Evolutionary conservation across 2,113 vertebrate species (phyloP), one percentile per base, ranked within the genome.

Genomic region (Dinomys branickii): DNA sequence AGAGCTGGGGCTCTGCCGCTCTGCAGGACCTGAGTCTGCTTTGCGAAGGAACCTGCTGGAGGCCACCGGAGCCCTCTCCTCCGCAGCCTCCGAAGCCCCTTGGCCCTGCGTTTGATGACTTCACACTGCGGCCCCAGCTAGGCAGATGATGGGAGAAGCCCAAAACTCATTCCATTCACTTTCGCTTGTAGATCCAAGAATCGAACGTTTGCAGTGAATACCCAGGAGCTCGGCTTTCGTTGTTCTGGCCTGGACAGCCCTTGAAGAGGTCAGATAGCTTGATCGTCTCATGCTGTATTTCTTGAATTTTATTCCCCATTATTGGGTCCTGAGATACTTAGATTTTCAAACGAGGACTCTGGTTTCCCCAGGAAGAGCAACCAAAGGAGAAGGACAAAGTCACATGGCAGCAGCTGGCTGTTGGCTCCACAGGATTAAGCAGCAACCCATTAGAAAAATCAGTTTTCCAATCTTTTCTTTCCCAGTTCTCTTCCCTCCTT

Each of bases 401-500:
- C 54, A 0, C 78, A 44, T 84, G 20, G n/a, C 47, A 35, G 52
- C 82, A 92, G n/a, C 59, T 26, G 7, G 13, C 52, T 89, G 47
- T 58, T 41, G 71, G 61, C 47, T 77, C 38, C 22, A 1, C 90
- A 3, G 95, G 80, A 17, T 61, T 41, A 78, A 94, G 89, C 41
- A n/a, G 93, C 52, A 88, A 65, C 65, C 87, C 17, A 1, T 13
- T 0, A 50, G 92, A 90, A 82, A 44, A 75, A 81, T 83, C 35
- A 3, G 30, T 41, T 52, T 83, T 91, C 33, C 41, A 56, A 30
- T 56, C 93, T 88, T 85, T 50, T 95, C 95, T 98, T 94, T 9
- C 81, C 71, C 58, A 67, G 82, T 47, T 90, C 92, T 65, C 92
- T 96, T 38, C 33, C 28, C 94, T 94, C 84, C 94, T 6, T 81